Conservation (phyloP, 1,140 invertebrate genomes). For the Zaprionus tsacasi region DNA sequence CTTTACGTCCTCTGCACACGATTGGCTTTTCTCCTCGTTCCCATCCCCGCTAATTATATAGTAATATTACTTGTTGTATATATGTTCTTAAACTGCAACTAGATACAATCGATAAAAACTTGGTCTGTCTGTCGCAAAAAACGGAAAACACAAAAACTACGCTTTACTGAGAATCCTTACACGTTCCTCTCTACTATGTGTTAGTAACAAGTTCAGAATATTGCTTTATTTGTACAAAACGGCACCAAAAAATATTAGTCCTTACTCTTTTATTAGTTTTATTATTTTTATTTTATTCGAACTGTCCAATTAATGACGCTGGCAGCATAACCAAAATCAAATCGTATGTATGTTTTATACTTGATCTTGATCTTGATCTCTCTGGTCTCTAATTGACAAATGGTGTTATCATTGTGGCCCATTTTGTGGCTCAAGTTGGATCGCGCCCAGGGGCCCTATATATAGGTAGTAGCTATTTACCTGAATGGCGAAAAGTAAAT, state of each 20-base stretch:
- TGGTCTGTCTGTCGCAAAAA: slow-evolving; percentile 38
- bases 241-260: slow-evolving; percentile 47
- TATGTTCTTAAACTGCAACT: slow-evolving; percentile 14
- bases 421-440: slow-evolving; percentile 2
- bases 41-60: slow-evolving; percentile 5
- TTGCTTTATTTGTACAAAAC: slow-evolving; percentile 55
- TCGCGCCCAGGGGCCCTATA: background rate
- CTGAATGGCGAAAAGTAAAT: slow-evolving; percentile 48
- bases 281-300: slow-evolving; percentile 23
- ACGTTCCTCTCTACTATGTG: slow-evolving; percentile 12
- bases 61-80: slow-evolving; percentile 17
- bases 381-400: slow-evolving; percentile 59
- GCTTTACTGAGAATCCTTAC: slow-evolving; percentile 3
- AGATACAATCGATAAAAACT: slow-evolving; percentile 21
- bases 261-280: slow-evolving; percentile 26
- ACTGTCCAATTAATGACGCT: slow-evolving; percentile 15
- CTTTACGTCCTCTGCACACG: slow-evolving; percentile 8
- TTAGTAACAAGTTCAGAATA: slow-evolving; percentile 50
- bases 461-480: slow-evolving; percentile 28
- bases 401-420: slow-evolving; percentile 19
- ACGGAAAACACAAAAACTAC: slow-evolving; percentile 16
- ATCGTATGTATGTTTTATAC: background rate
- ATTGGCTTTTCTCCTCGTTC: background rate
- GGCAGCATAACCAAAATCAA: slow-evolving; percentile 6
- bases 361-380: background rate